Evolutionary conservation across 2,113 vertebrate genomes (phyloP).

Genomic region (Ciconia maguari): DNA sequence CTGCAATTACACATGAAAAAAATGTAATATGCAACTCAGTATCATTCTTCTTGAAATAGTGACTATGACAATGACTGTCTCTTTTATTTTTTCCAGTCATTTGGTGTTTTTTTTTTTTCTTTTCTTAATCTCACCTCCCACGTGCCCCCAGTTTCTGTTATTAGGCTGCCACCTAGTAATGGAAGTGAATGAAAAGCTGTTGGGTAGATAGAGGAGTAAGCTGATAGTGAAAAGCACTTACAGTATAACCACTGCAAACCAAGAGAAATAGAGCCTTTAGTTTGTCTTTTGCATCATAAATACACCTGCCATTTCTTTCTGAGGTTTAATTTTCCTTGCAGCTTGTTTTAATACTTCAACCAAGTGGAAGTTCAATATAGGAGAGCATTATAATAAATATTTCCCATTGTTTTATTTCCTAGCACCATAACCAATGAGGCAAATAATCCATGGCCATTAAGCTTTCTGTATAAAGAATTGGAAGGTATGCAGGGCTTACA

Average conservation of each 20-base stretch:
- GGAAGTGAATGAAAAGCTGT: neutral
- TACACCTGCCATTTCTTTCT: slow-evolving; percentile 11
- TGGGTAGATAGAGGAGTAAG: neutral
- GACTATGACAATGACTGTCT: neutral
- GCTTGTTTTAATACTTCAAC: slow-evolving; percentile 66
- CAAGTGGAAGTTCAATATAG: slow-evolving; percentile 58
- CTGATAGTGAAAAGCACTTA: neutral
- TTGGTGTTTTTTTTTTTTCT: neutral
- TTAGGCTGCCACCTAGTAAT: neutral
- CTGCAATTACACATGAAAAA: neutral
- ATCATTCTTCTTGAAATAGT: neutral
- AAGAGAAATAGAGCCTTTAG: neutral
- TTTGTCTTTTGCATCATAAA: slow-evolving; percentile 25
- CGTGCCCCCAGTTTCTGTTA: neutral
- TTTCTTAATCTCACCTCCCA: neutral
- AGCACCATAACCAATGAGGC: slow-evolving; percentile 73
- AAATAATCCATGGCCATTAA: slow-evolving; percentile 74
- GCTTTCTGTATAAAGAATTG: slow-evolving; percentile 68
- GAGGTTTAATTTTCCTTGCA: slow-evolving; percentile 68
- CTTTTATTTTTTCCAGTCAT: neutral
- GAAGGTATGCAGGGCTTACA: slow-evolving; percentile 40
- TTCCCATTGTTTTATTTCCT: slow-evolving; percentile 69
- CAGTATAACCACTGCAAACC: neutral
- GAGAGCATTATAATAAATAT: slow-evolving; percentile 50
- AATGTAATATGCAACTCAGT: neutral